Conservation (phyloP, 2,113 vertebrate species). For the Drymodes brunneopygia region DNA sequence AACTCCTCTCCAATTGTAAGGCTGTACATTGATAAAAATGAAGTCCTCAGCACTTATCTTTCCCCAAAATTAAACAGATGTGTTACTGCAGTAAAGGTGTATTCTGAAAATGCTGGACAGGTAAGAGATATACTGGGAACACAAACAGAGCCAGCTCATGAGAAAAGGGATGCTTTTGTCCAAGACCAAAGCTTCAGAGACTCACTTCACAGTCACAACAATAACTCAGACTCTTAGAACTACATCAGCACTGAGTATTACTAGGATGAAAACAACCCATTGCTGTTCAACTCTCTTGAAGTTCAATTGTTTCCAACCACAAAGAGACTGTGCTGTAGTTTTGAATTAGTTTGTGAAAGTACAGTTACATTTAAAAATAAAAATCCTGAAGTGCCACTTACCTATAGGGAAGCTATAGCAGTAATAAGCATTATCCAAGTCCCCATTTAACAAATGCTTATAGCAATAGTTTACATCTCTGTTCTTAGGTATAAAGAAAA, state of each 20-base stretch:
- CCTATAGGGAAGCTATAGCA: background rate
- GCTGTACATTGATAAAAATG: background rate
- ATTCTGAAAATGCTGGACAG: background rate
- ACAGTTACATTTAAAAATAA: background rate
- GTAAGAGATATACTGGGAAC: background rate
- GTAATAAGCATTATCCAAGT: background rate
- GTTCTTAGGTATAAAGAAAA: background rate
- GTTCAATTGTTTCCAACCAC: background rate
- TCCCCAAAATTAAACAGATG: background rate
- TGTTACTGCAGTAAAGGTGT: background rate
- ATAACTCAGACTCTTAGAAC: background rate
- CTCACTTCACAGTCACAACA: background rate
- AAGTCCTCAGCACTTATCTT: background rate
- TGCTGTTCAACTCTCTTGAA: background rate
- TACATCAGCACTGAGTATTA: background rate
- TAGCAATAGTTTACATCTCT: background rate
- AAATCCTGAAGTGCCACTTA: background rate
- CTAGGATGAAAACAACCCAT: background rate
- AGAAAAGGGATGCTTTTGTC: background rate
- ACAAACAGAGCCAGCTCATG: accelerated
- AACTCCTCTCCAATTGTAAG: background rate
- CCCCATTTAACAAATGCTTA: background rate
- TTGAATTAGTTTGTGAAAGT: background rate
- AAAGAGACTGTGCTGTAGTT: background rate
- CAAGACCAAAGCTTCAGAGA: background rate